phyloP scores from a whole-genome alignment of 2,113 vertebrate species.

The Acanthochromis polyacanthus region DNA sequence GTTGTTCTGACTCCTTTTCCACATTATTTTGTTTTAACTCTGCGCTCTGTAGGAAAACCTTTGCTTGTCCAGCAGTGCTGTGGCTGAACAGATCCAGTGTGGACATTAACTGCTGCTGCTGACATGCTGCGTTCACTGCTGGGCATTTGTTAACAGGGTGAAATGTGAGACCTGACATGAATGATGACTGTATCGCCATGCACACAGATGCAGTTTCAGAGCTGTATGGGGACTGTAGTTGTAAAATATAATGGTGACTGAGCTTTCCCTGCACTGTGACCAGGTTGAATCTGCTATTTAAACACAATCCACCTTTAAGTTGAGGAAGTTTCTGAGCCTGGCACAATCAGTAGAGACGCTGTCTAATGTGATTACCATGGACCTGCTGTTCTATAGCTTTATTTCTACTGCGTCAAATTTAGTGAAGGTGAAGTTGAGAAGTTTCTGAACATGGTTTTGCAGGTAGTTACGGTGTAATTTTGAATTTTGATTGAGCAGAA shows the following conservation, averaged over 20 bases:
- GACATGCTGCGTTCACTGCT: constrained; percentile 1
- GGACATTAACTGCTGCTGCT: neutral
- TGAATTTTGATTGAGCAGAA: too few species aligned
- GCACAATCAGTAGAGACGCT: too few species aligned
- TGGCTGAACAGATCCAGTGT: neutral
- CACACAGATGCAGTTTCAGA: neutral
- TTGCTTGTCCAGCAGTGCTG: neutral
- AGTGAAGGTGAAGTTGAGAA: too few species aligned
- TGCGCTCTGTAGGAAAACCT: neutral
- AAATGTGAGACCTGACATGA: constrained; percentile 21
- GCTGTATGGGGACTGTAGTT: neutral
- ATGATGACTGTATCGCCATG: constrained; percentile 6
- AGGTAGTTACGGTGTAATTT: too few species aligned
- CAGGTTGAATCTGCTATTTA: too few species aligned
- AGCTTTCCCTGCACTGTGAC: too few species aligned
- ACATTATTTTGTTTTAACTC: neutral
- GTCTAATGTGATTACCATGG: too few species aligned
- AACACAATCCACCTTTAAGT: too few species aligned
- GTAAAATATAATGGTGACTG: neutral
- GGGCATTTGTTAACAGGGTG: constrained; percentile 21
- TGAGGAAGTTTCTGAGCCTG: too few species aligned
- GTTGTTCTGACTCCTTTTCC: neutral
- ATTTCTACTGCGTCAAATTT: too few species aligned
- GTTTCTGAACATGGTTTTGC: too few species aligned
- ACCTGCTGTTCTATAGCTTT: too few species aligned